Evolutionary conservation across 2,888 invertebrate species (phyloP), one percentile per base, ranked within the genome.

Genomic region (Nomada ferruginata): DNA sequence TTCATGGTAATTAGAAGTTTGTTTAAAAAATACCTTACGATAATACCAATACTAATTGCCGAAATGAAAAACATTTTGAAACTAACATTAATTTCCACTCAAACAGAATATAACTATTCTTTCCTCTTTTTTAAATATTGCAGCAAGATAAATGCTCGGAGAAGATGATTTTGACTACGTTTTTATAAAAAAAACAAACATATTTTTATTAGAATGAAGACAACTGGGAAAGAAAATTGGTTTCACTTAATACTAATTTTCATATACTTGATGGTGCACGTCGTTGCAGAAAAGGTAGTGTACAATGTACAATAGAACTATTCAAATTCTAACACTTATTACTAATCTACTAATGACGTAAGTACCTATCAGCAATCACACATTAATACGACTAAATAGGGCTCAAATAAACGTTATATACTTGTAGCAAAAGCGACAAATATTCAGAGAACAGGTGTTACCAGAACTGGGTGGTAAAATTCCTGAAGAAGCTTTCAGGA

Each of bases 391-490:
- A 55, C 23, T 36, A 5, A n/a, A n/a, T 36, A 44, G 26, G 7
- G n/a, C 3, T 7, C 0, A 26, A 59, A 69, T 13, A 18, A 23
- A n/a, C 13, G 15, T 23, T 47, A 44, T 23, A 44, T 59, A n/a
- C 0, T 75, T 92, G 9, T 89, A 94, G 94, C 93, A 95, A 93
- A 96, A 96, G 91, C 94, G 96, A 50, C 95, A 96, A 92, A 94
- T 96, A 85, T 96, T 95, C 92, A 94, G 96, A 23, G 96, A 96
- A 87, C 95, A 96, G 90, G 94, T 96, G 23, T 89, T 95, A 64
- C 96, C 96, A 11, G 94, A 95, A 85, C 94, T 94, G 52, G 96
- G 96, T 53, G 96, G 96, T 0, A 95, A 95, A 91, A 95, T 96
- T 85, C 96, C 96, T 0, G 96, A 95, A 77, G 95, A 95, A 59